These are phyloP conservation scores for Allobates femoralis DNA, from an alignment of 2,797 vertebrate species.

Conservation along the genomic window DNA sequence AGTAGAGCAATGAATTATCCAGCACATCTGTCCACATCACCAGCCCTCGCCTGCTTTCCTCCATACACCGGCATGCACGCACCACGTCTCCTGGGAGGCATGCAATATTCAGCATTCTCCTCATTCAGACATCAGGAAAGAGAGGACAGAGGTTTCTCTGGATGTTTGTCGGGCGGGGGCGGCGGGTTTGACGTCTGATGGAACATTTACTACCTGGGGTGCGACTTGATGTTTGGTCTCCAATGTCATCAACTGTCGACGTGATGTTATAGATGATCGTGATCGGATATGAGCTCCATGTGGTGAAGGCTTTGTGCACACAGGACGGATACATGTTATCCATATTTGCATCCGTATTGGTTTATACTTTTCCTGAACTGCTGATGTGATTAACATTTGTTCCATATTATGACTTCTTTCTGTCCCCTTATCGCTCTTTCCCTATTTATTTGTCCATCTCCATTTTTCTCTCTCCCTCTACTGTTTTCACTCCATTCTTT, in stretches of 20 bases:
- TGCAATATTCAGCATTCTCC: constrained; percentile 69
- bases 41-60: constrained; percentile 57
- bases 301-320: background rate
- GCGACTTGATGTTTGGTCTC: background rate
- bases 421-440: background rate
- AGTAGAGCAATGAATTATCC: constrained; percentile 73
- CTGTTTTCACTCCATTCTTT: background rate
- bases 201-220: background rate
- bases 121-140: constrained; percentile 2
- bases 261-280: background rate
- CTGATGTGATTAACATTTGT: no score
- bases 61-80: constrained; percentile 24
- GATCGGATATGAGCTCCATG: background rate
- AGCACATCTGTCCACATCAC: constrained; percentile 70
- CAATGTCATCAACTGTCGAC: background rate
- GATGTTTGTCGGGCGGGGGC: background rate
- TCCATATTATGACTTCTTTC: background rate
- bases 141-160: background rate
- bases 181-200: no score
- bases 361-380: no score
- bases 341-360: no score
- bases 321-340: no score
- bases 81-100: constrained; percentile 58
- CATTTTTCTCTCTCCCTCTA: background rate
- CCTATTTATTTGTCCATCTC: background rate